Conservation (phyloP, 2,797 vertebrate genomes). For the Podargus strigoides region DNA sequence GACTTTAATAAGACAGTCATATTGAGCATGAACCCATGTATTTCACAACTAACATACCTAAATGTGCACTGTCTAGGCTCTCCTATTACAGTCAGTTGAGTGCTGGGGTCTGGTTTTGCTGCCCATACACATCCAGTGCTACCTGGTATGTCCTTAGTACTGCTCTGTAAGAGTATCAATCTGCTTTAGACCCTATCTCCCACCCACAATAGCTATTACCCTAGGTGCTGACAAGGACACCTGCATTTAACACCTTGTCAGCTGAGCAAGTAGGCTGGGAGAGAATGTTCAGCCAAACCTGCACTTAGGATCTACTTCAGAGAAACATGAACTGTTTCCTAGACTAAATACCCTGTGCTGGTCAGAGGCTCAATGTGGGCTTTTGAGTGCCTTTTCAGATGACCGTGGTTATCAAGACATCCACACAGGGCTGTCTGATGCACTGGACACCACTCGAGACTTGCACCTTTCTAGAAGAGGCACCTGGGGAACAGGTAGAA, state of each 20-base stretch:
- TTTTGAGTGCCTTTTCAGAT: background rate
- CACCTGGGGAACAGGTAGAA: background rate
- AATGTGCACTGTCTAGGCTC: background rate
- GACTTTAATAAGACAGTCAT: background rate
- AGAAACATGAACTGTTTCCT: background rate
- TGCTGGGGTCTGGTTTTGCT: background rate
- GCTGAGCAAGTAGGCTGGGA: background rate
- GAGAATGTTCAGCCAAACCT: background rate
- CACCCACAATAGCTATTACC: background rate
- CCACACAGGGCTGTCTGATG: background rate
- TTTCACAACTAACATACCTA: background rate
- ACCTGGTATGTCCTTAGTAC: background rate
- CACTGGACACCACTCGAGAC: background rate
- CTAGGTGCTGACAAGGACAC: background rate
- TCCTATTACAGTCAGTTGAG: accelerated
- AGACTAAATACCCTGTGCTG: background rate
- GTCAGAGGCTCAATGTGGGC: background rate
- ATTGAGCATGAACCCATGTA: background rate
- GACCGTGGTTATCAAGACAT: background rate
- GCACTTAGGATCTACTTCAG: too few species aligned
- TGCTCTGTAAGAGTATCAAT: background rate
- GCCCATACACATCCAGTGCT: background rate
- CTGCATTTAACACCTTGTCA: background rate
- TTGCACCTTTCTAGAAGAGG: background rate
- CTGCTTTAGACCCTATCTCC: background rate